Conservation (phyloP, 1,140 invertebrate species). For the Dreissena polymorpha region DNA sequence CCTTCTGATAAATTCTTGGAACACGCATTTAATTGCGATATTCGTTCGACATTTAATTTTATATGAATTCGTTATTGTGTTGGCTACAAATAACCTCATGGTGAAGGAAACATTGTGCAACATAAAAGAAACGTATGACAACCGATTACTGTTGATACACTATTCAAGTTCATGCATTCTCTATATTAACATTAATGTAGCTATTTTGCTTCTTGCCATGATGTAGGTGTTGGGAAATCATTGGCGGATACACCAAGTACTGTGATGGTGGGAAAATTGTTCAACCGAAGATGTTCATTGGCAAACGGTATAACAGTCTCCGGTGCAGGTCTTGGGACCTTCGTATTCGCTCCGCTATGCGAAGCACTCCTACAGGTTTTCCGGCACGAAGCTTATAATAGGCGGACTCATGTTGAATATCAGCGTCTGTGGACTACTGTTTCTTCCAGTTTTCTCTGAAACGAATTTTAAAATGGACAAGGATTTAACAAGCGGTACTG, state of each 20-base stretch:
- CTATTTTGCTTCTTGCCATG: no score
- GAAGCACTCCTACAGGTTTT: conserved; percentile 57
- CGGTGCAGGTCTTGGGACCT: conserved; percentile 69
- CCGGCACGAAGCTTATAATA: conserved; percentile 41
- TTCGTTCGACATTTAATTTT: no score
- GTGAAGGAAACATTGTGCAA: no score
- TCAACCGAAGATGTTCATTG: conserved; percentile 56
- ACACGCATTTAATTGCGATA: no score
- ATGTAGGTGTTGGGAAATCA: conserved; percentile 67
- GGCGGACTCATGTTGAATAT: conserved; percentile 44
- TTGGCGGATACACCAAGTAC: conserved; percentile 62
- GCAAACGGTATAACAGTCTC: conserved; percentile 68
- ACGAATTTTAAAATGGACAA: background rate
- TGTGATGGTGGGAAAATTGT: conserved; percentile 65
- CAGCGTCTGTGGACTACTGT: conserved; percentile 46
- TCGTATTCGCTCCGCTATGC: conserved; percentile 70
- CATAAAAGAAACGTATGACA: no score
- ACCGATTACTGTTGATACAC: no score
- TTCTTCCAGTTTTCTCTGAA: background rate
- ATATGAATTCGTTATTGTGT: no score
- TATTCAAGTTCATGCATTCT: no score
- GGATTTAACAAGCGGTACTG: no score
- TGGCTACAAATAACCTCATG: no score
- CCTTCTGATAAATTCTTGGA: no score
- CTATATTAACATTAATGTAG: no score